These are phyloP conservation scores for Dryocosmus kuriphilus DNA, from an alignment of 2,888 invertebrate species.

Conservation along the genomic window DNA sequence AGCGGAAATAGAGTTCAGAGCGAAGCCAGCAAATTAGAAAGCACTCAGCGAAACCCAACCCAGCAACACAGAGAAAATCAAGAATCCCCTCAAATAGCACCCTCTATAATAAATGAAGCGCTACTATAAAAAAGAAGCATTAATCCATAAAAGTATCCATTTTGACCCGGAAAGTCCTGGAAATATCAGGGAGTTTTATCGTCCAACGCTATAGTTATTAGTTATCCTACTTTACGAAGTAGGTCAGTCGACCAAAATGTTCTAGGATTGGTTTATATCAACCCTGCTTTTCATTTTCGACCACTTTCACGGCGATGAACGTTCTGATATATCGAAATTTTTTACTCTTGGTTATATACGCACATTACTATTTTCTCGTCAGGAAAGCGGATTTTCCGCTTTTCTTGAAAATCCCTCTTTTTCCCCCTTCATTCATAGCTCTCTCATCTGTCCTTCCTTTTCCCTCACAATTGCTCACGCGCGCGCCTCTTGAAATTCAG, in stretches of 20 bases:
- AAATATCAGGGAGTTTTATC: conserved; percentile 35
- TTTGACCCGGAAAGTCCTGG: conserved; percentile 35
- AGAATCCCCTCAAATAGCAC: conserved; percentile 8
- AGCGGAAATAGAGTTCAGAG: not conserved
- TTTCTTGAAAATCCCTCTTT: conserved; percentile 26
- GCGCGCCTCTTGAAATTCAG: conserved; percentile 29
- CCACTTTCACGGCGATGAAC: conserved; percentile 17
- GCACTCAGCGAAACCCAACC: not conserved
- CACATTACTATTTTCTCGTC: conserved; percentile 18
- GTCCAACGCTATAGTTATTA: conserved; percentile 4
- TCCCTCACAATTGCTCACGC: not conserved
- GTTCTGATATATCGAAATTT: conserved; percentile 28
- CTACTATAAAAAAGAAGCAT: conserved; percentile 26
- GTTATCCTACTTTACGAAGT: conserved; percentile 28
- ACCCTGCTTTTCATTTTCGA: conserved; percentile 28
- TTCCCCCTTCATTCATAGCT: not conserved
- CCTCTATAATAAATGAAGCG: conserved; percentile 20
- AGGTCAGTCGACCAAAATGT: conserved; percentile 38
- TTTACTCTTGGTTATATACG: conserved; percentile 8
- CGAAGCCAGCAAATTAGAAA: not conserved
- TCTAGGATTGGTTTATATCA: conserved; percentile 33
- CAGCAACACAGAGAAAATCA: conserved; percentile 2
- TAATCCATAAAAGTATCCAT: conserved; percentile 35
- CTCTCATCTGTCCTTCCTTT: not conserved
- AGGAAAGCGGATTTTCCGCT: conserved; percentile 21